Conservation (phyloP, 2,113 vertebrate genomes). For the Vombatus ursinus region DNA sequence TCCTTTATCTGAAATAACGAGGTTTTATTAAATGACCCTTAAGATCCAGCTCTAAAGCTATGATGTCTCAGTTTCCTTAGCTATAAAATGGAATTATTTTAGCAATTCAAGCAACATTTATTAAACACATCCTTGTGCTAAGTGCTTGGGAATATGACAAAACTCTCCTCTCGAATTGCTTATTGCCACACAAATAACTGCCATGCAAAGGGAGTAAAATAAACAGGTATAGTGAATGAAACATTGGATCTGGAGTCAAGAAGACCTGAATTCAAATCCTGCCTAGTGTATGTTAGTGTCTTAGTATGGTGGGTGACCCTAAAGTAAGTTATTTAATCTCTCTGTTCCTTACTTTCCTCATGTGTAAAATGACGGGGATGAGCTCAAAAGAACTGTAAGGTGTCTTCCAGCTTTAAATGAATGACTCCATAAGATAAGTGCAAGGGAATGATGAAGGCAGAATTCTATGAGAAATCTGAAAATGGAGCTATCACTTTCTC, state of each 20-base stretch:
- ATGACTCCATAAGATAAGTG: neutral
- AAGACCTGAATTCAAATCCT: neutral
- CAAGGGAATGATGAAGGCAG: neutral
- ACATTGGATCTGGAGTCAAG: neutral
- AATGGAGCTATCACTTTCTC: neutral
- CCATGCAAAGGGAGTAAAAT: neutral
- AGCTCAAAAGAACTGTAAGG: neutral
- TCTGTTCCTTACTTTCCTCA: neutral
- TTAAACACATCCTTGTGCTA: neutral
- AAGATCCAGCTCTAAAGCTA: neutral
- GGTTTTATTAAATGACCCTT: neutral
- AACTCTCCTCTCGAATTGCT: neutral
- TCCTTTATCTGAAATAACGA: neutral
- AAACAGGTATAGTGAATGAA: neutral
- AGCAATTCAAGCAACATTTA: neutral
- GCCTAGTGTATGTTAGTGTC: neutral
- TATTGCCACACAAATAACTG: neutral
- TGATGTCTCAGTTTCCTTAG: neutral
- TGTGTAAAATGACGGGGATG: neutral
- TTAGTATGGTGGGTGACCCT: neutral
- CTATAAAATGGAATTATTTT: neutral
- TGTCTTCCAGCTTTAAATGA: neutral
- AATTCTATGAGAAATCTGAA: neutral
- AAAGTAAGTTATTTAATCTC: neutral
- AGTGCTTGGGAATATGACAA: neutral